Evolutionary conservation across 2,797 vertebrate species (phyloP).

Genomic region (Muscicapa striata): DNA sequence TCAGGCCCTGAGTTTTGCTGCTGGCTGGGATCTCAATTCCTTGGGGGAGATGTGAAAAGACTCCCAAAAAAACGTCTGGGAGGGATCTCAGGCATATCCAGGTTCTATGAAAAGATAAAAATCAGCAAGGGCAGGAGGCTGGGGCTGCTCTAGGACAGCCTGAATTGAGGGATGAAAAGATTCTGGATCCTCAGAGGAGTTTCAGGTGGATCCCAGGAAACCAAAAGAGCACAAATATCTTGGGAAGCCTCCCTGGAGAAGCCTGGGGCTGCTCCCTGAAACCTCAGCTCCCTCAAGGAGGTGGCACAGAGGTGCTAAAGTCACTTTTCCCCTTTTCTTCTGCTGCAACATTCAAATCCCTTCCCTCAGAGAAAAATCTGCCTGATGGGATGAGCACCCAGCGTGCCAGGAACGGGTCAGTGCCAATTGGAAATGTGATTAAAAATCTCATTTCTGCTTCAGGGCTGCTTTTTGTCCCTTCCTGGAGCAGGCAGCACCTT

Average conservation of each 20-base stretch:
- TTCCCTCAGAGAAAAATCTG: background rate
- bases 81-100: background rate
- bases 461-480: background rate
- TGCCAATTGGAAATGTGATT: background rate
- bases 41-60: background rate
- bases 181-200: background rate
- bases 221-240: background rate
- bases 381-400: background rate
- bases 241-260: background rate
- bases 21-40: background rate
- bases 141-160: background rate
- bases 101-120: background rate
- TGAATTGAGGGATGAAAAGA: background rate
- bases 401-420: rapidly evolving
- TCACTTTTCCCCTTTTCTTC: rapidly evolving
- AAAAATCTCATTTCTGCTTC: background rate
- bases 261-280: background rate
- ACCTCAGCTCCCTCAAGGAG: background rate
- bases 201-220: background rate
- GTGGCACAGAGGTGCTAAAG: background rate
- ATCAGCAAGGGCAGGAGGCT: background rate
- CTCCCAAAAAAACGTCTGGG: background rate
- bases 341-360: background rate
- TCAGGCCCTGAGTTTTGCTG: background rate
- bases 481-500: background rate